Base-by-base conservation (phyloP, 1,140 invertebrate genomes). In the Aphaenogaster ashmeadi region DNA sequence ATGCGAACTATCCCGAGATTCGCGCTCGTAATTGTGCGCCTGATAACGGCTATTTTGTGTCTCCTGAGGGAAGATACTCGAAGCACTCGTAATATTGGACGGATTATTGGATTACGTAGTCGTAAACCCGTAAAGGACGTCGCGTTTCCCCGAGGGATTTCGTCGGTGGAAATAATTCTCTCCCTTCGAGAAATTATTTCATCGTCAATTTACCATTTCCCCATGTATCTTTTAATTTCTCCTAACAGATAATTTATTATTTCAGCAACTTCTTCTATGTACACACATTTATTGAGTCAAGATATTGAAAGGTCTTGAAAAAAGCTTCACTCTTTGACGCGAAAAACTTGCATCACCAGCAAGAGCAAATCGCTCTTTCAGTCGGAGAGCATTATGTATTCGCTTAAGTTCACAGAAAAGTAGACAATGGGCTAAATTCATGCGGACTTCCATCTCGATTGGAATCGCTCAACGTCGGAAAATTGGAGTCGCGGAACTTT, bases 1-100 rank as follows among this genome's bases (percentile, higher is more conserved):
- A 75, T 75, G 54, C 79, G 52, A 83, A 60, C 18, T 36, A 60
- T 47, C 54, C 41, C 54, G 54, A 84, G 80, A 84, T 60, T 83
- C 67, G 80, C 41, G 38, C 50, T 69, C 36, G 27, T 84, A 84
- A 84, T 84, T 75, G 69, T 47, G 27, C 38, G 52, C 67, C 80
- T 47, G 80, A 84, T 74, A 84, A 84, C 80, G 80, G 80, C 41
- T 84, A 84, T 84, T 84, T 84, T 84, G 80, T 84, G 41, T 60
- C 69, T 83, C 80, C 41, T 60, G 54, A 84, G 80, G 9, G 80
- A 75, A 56, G 15, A 50, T 84, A 50, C 27, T 83, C 80, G 67
- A 83, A 58, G 69, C 80, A 83, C 54, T 75, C 69, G 80, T 84
- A 75, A 84, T 84, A 84, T 75, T 56, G 69, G 54, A 50, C 33